A percentile compares a stretch with the other conserved stretches of the same genome.
phyloP scores from a whole-genome alignment of 2,113 vertebrate species.

The Ceyx cyanopectus region DNA sequence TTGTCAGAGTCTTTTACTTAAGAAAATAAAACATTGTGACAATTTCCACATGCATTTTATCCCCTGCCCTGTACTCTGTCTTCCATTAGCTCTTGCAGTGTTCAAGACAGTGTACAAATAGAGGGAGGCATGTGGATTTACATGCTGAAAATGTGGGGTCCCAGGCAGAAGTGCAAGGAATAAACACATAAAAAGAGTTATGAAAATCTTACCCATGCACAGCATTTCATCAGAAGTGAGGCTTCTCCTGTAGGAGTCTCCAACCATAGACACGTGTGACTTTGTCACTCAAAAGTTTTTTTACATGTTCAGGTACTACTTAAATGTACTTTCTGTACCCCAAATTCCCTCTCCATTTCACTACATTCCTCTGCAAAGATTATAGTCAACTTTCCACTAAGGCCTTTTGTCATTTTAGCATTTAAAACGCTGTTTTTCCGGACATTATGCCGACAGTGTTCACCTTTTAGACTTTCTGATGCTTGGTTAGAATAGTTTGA shows the following conservation, averaged over 20 bases:
- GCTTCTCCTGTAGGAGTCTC: not conserved
- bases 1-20: not conserved
- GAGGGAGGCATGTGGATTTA: not conserved
- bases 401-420: not conserved
- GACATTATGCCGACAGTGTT: not conserved
- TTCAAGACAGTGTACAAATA: not conserved
- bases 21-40: not conserved
- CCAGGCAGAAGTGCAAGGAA: not conserved
- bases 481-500: slow-evolving; percentile 38
- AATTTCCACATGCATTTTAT: not conserved
- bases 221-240: not conserved
- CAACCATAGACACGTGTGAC: slow-evolving; percentile 1
- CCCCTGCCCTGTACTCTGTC: not conserved
- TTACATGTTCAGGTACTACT: not conserved
- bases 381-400: not conserved
- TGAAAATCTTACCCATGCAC: not conserved
- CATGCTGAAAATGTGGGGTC: not conserved
- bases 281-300: not conserved
- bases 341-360: not conserved
- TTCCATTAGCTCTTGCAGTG: not conserved
- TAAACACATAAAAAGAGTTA: not conserved
- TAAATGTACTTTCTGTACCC: not conserved
- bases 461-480: not conserved
- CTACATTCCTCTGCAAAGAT: not conserved
- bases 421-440: not conserved